A percentile compares a stretch with the other conserved stretches of the same genome.
These are phyloP conservation scores for Heterotilapia buettikoferi DNA, from an alignment of 2,113 vertebrate species.

Conservation along the genomic window DNA sequence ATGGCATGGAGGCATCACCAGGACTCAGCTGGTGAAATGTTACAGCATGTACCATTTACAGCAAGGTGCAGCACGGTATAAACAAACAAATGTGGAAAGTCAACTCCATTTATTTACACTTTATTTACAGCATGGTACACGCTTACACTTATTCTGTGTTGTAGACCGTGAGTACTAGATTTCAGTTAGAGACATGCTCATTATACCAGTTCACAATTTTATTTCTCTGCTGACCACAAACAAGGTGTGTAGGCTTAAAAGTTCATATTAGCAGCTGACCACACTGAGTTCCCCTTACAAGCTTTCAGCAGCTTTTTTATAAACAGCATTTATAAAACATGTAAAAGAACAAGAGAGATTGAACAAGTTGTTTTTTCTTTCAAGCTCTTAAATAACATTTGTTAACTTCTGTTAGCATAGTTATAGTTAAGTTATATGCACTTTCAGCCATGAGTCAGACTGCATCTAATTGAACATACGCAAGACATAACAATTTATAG, in stretches of 20 bases:
- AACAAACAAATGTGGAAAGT: neutral
- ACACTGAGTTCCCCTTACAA: rapidly evolving
- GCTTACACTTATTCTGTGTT: rapidly evolving
- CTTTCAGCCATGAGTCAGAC: rapidly evolving
- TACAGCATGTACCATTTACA: neutral
- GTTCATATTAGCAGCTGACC: neutral
- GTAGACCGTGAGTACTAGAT: rapidly evolving
- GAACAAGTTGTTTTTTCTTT: neutral
- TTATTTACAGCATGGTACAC: rapidly evolving
- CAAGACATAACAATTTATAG: neutral
- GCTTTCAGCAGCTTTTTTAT: rapidly evolving
- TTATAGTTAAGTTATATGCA: rapidly evolving
- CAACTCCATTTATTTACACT: rapidly evolving
- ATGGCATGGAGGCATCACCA: neutral
- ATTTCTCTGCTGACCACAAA: neutral
- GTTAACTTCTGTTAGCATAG: neutral
- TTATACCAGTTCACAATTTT: neutral
- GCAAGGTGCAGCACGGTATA: neutral
- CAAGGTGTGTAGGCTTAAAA: neutral
- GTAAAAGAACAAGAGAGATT: neutral
- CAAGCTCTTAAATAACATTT: neutral
- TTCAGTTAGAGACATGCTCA: neutral
- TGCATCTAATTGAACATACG: neutral
- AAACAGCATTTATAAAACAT: neutral
- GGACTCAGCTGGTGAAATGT: rapidly evolving